Base-by-base conservation (phyloP, 2,797 vertebrate species). In the Muraenolepis orangiensis region DNA sequence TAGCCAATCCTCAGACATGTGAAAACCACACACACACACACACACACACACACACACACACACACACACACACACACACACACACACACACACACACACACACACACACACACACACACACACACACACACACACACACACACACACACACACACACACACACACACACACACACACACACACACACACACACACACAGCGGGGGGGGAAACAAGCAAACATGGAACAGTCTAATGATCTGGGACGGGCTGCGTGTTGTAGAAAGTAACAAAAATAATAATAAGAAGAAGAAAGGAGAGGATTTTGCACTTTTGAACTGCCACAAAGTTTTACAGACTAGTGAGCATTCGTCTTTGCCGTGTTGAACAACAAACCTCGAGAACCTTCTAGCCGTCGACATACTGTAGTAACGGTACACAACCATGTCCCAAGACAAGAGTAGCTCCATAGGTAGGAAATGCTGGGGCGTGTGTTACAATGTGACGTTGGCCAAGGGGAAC, bases 401-500 rank as follows among this genome's bases (percentile, higher is more conserved):
- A 76, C n/a, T n/a, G n/a, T n/a, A 77, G 23, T 57, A 75, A 71
- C 70, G 78, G 80, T 88, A 87, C 85, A 87, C 86, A 90, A 90
- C n/a, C n/a, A 87, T 71, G 81, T 87, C 77, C 34, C 81, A 86
- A 86, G 86, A 88, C 80, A 72, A 84, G 77, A 72, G 11, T 74
- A 79, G 78, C 73, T 79, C 84, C 79, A 89, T 82, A 85, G 85
- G 79, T 70, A 80, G 81, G 78, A 88, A 82, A 86, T 34, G 74
- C 82, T 76, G 74, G 69, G 57, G 76, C 76, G 77, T 77, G 66
- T 72, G 81, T 72, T 75, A 73, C 64, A 38, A 51, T 74, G 77
- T 23, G 69, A 67, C 1, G 76, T 72, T 77, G 69, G 81, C 31
- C 73, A 57, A 74, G 72, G 74, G 73, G 77, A 74, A 74, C 84